Evolutionary conservation across 1,140 invertebrate species (phyloP).

Genomic region (Aphis gossypii): DNA sequence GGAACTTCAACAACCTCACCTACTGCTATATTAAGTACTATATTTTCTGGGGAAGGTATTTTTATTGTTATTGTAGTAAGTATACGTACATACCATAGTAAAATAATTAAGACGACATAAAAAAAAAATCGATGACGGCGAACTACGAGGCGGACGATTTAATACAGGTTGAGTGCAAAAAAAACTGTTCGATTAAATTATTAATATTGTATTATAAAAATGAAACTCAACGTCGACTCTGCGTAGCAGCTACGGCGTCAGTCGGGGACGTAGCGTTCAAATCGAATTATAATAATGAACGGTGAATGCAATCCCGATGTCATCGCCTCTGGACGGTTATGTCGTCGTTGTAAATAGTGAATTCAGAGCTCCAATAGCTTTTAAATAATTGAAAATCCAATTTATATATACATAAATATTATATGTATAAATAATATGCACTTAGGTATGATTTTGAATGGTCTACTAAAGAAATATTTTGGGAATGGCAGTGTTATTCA

Average conservation of each 20-base stretch:
- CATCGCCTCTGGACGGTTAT: neutral
- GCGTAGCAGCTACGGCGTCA: neutral
- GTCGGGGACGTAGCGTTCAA: neutral
- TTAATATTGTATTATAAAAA: neutral
- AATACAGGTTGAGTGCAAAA: neutral
- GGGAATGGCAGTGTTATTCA: neutral
- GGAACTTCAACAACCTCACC: neutral
- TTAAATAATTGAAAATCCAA: neutral
- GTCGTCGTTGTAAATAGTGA: neutral
- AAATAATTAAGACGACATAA: neutral
- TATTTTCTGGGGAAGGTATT: neutral
- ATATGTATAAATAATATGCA: neutral
- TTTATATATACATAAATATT: neutral
- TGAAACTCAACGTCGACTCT: neutral
- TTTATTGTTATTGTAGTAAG: neutral
- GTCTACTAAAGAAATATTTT: neutral
- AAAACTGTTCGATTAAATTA: neutral
- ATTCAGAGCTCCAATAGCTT: neutral
- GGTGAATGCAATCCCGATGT: neutral
- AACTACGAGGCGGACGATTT: neutral
- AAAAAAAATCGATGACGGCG: neutral
- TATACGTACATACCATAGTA: neutral
- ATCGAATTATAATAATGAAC: neutral
- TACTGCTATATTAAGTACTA: neutral
- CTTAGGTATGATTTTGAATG: neutral